Evolutionary conservation across 2,113 vertebrate species (phyloP).

Genomic region (Colossoma macropomum): DNA sequence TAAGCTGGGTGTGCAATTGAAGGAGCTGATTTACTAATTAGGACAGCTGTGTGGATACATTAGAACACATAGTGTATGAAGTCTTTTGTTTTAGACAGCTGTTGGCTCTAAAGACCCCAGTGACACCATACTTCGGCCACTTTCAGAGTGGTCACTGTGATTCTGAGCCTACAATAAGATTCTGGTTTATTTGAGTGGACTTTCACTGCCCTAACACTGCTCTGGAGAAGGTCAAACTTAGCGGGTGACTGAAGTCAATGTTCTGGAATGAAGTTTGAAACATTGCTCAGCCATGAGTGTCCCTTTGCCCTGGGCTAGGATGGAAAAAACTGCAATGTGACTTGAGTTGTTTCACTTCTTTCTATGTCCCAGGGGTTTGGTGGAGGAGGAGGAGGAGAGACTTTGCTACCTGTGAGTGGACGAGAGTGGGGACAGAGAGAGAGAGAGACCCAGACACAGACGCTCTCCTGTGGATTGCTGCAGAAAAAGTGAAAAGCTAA

Average conservation of each 20-base stretch:
- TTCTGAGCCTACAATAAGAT: not conserved
- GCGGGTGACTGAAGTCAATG: not conserved
- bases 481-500: conserved; percentile 47
- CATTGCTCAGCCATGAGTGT: not conserved
- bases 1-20: no score
- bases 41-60: no score
- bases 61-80: no score
- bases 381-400: conserved; percentile 72
- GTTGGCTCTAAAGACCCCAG: no score
- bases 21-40: no score
- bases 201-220: not conserved
- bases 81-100: no score
- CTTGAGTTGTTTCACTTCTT: conserved; percentile 19
- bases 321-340: not conserved
- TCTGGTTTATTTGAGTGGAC: not conserved
- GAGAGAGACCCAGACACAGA: conserved; percentile 39
- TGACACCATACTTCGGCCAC: not conserved
- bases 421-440: conserved; percentile 16
- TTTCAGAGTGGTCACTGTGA: not conserved
- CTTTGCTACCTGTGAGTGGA: conserved; percentile 63
- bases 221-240: not conserved
- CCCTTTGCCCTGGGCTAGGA: not conserved
- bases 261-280: not conserved
- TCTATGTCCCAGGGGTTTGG: conserved; percentile 67
- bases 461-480: conserved; percentile 48